Percentiles rank a stretch among this genome's conserved stretches.
Conservation (phyloP, 2,888 invertebrate species). For the Linnaemya tessellans region DNA sequence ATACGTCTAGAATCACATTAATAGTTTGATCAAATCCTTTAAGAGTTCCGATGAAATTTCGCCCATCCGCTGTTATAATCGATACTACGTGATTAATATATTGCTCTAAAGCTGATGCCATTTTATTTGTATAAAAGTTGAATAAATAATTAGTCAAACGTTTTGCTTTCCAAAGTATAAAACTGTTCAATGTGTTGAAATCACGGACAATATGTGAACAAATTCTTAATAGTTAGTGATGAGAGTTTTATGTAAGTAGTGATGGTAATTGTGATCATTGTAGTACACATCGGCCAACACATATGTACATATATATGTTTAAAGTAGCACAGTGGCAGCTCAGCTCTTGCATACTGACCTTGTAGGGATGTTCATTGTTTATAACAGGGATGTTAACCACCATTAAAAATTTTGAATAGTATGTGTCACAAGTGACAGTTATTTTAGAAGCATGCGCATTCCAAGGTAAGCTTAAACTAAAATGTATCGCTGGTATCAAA, state of each 20-base stretch:
- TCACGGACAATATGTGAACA: conserved; percentile 34
- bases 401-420: conserved; percentile 35
- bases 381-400: conserved; percentile 44
- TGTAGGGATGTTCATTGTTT: conserved; percentile 13
- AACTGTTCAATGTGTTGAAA: not conserved
- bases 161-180: conserved; percentile 36
- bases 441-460: conserved; percentile 53
- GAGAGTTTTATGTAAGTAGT: not conserved
- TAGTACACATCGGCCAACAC: too few relatives aligned
- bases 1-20: conserved; percentile 98
- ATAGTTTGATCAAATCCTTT: conserved; percentile 99
- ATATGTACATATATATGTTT: too few relatives aligned
- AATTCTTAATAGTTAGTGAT: conserved; percentile 34
- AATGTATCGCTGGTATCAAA: conserved; percentile 29
- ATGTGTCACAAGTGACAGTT: conserved; percentile 59
- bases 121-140: conserved; percentile 77
- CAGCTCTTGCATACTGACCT: not conserved
- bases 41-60: conserved; percentile 97
- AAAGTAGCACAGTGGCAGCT: not conserved
- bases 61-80: conserved; percentile 97
- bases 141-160: conserved; percentile 24
- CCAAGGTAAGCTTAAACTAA: not conserved
- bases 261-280: not conserved
- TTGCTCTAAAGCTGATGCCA: conserved; percentile 93
- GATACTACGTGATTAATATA: conserved; percentile 96